Base-by-base conservation (phyloP, 2,888 invertebrate genomes). In the Sesia bembeciformis region DNA sequence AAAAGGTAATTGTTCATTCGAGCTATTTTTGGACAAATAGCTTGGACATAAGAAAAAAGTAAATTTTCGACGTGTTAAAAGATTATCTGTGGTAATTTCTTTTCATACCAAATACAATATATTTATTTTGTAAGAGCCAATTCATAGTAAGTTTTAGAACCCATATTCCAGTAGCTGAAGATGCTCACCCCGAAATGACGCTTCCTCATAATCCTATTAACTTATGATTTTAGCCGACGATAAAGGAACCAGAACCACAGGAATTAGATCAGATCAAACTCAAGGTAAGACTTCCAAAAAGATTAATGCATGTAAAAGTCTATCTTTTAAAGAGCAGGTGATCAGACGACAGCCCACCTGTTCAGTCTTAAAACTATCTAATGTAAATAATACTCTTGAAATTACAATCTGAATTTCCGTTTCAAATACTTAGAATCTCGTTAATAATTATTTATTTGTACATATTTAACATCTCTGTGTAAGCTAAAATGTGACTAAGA, bases 181-280 rank as follows among this genome's bases (percentile, higher is more conserved):
- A 46, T 4, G 46, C 46, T 46, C 4, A 46, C 46, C 56, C 74
- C 72, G 60, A 8, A 60, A 58, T 76, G 59, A 72, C 64, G 84
- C 84, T 85, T 84, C 74, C 66, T 76, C 64, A 76, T 65, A 62
- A 62, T 63, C 74, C 67, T 58, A 62, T 70, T 74, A 78, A 79
- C 75, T 81, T 77, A 55, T 81, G 65, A 74, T 85, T 88, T 75
- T 86, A 88, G 89, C 79, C 76, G 57, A 76, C 71, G 64, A 69
- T 86, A 64, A 82, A 85, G 66, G 76, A 82, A 68, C 76, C 80
- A 54, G 81, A 84, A 73, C 65, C 66, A 56, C 69, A 66, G 55
- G 73, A 81, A 71, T 55, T 88, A 59, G 83, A 75, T 51, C 69
- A 84, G 73, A 68, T 89, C 52, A 88, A 88, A 72, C 70, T 89